These are phyloP conservation scores for Drosophila eugracilis DNA, from an alignment of 1,140 invertebrate species.

Conservation along the genomic window DNA sequence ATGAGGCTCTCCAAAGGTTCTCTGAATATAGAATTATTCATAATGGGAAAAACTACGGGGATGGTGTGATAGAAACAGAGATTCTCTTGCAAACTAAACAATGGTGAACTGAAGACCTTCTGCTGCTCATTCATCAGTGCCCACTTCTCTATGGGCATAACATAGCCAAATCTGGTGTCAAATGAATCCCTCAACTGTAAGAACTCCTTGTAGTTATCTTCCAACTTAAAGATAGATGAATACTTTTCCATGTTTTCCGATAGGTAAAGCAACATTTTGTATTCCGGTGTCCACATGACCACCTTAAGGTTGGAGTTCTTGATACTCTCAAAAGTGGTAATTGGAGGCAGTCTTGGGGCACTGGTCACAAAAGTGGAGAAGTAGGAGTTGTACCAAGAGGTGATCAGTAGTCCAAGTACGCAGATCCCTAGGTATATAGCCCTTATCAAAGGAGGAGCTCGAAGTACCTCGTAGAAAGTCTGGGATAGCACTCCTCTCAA, in stretches of 20 bases:
- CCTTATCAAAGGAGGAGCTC: conserved; percentile 38
- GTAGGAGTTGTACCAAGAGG: conserved; percentile 68
- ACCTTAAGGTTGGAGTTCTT: conserved; percentile 42
- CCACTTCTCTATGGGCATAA: conserved; percentile 67
- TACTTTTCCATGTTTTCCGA: conserved; percentile 34
- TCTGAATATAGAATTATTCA: conserved; percentile 52
- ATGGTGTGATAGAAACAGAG: conserved; percentile 57
- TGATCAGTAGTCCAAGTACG: conserved; percentile 61
- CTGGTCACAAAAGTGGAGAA: conserved; percentile 72
- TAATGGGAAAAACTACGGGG: conserved; percentile 62
- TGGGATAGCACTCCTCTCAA: conserved; percentile 65
- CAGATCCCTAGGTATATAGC: conserved; percentile 66
- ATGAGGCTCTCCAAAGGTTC: conserved; percentile 53
- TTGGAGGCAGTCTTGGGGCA: conserved; percentile 22
- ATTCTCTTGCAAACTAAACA: conserved; percentile 55
- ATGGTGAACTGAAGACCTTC: conserved; percentile 56
- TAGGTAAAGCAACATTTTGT: conserved; percentile 20
- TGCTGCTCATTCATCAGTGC: conserved; percentile 60
- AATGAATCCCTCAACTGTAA: conserved; percentile 63
- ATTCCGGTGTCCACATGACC: conserved; percentile 59
- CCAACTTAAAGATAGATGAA: conserved; percentile 47
- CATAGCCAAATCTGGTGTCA: conserved; percentile 62
- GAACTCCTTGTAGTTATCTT: conserved; percentile 41
- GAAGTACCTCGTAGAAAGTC: conserved; percentile 45
- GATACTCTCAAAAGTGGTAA: conserved; percentile 54